Evolutionary conservation across 2,888 invertebrate genomes (phyloP).

Genomic region (Capitulum mitella): DNA sequence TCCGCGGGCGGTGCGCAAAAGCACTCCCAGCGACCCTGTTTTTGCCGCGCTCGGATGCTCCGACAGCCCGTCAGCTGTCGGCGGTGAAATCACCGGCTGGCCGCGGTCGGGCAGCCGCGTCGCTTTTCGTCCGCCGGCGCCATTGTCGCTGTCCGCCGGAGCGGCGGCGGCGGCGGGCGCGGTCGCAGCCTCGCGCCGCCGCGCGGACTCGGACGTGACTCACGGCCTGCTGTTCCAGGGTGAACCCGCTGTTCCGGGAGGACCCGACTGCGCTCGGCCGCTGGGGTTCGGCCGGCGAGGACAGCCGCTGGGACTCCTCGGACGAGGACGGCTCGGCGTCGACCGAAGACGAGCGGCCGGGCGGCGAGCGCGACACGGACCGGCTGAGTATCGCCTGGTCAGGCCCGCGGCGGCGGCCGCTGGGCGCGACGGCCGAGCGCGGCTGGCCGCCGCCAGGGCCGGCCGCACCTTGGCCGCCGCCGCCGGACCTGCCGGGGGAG

Average conservation of each 20-base stretch:
- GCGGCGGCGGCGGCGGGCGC: neutral
- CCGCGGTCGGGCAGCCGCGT: too few species aligned
- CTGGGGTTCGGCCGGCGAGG: neutral
- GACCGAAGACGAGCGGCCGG: neutral
- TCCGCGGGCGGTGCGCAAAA: too few species aligned
- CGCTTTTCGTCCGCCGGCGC: too few species aligned
- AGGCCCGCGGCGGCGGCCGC: neutral
- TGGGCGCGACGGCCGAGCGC: neutral
- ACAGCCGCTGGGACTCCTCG: neutral
- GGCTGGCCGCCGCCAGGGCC: neutral
- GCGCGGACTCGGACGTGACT: neutral
- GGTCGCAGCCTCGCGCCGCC: too few species aligned
- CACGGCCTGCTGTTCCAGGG: neutral
- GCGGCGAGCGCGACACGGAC: neutral
- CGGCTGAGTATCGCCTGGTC: neutral
- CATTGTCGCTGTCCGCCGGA: neutral
- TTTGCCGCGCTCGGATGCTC: too few species aligned
- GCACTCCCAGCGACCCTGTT: too few species aligned
- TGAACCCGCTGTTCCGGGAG: slow-evolving; percentile 3
- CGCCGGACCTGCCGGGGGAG: neutral
- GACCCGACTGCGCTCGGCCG: neutral
- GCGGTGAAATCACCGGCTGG: too few species aligned
- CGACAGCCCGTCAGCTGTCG: too few species aligned
- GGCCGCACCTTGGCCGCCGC: neutral
- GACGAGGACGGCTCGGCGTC: neutral